A percentile compares a stretch with the other conserved stretches of the same genome.
These are phyloP conservation scores for Lycocerus yunnanus DNA, from an alignment of 2,888 invertebrate genomes.

Conservation along the genomic window DNA sequence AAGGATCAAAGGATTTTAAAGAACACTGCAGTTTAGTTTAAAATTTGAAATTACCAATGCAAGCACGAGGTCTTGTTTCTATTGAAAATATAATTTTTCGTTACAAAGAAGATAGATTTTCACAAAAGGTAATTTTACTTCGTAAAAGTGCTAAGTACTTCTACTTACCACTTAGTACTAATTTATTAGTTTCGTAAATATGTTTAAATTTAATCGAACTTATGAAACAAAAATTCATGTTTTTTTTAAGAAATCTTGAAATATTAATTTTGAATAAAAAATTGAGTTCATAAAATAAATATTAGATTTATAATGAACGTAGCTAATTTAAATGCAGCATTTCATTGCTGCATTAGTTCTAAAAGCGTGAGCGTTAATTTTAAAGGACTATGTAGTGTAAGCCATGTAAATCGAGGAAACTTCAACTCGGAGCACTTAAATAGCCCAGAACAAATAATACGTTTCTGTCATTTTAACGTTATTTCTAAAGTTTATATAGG, in stretches of 20 bases:
- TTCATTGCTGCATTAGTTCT: constrained; percentile 14
- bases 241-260: neutral
- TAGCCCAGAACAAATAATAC: constrained; percentile 24
- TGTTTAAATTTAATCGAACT: no score
- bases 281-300: neutral
- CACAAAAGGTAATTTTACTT: no score
- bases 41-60: no score
- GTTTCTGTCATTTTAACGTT: constrained; percentile 26
- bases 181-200: no score
- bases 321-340: constrained; percentile 25
- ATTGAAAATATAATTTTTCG: no score
- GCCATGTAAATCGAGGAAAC: constrained; percentile 23
- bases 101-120: no score
- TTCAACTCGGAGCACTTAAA: constrained; percentile 14
- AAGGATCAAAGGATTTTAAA: no score
- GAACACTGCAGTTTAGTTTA: no score
- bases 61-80: no score
- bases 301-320: constrained; percentile 10
- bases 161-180: no score
- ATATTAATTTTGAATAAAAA: neutral
- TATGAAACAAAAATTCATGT: no score
- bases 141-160: no score
- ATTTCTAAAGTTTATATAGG: constrained; percentile 25
- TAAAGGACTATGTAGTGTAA: constrained; percentile 16
- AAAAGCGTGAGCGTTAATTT: constrained; percentile 24